Evolutionary conservation across 35 echinoderm and acorn worm genomes (phyloP), one percentile per base, ranked within the genome.

Genomic region (Ptychodera flava): DNA sequence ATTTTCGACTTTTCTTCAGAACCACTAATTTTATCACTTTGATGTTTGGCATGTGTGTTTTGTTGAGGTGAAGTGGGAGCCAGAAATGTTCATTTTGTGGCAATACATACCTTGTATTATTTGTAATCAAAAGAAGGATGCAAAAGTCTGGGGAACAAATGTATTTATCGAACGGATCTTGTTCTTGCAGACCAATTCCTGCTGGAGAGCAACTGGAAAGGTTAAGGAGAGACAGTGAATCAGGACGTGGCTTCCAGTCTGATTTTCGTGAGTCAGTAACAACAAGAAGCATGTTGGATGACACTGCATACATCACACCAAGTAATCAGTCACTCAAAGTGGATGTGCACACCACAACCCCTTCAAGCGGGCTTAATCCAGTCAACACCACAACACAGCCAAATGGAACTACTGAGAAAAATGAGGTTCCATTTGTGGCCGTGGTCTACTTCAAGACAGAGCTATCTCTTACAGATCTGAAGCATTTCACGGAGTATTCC

Each of bases 401-500:
- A 6, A 64, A 6, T 12, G 6, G 6, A 64, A 64, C 45, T 64
- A 64, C 45, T 12, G 45, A 64, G 22, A 64, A 64, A 12, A 64
- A 22, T 64, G 6, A 64, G 6, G 6, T 22, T 64, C n/a, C n/a
- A n/a, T n/a, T n/a, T n/a, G 45, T 12, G 22, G 45, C 45, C 22
- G 45, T 64, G 45, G 45, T 64, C 6, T 64, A 12, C 22, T 22
- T 64, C 6, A 16, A 36, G 16, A 83, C 82, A 0, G 82, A 83
- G 29, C 6, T 10, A 35, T n/a, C 28, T 2, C 35, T 83, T 1
- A 1, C 35, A 2, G 35, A 36, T 34, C 35, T 83, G 6, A 36
- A 83, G 16, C 37, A 83, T 31, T 83, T 83, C 28, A 36, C 82
- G 1, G 82, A 83, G 28, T 83, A 83, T 37, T 36, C 30, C 28